Base-by-base conservation (phyloP, 2,888 invertebrate genomes). In the Drosophila fulvimacula region DNA sequence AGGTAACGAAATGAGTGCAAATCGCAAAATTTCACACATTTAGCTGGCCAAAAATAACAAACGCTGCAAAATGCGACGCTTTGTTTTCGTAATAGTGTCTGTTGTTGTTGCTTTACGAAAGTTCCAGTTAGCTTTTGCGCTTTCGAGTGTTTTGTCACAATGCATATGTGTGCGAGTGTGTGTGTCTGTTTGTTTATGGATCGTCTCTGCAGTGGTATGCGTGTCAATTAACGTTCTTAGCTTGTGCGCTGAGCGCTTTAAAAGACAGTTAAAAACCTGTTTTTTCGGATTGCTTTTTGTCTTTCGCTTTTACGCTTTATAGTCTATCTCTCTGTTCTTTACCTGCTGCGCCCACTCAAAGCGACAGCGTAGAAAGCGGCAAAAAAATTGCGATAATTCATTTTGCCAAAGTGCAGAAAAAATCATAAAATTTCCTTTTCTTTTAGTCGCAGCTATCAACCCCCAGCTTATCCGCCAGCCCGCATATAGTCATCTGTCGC, bases 211-310 rank as follows among this genome's bases (percentile, higher is more conserved):
- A 49, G 13, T 46, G 64, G 82, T 84, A 66, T 88, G 79, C 58
- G 88, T 79, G 73, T 82, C 76, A 83, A 83, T 83, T 88, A 83
- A 66, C 80, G 86, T 72, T 78, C 76, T 78, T 79, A 72, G 79
- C 63, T 79, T 81, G 60, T 61, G 59, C 30, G 51, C 11, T 59
- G 69, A 67, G 38, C 66, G 64, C 46, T 19, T 73, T 53, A 58
- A 81, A 61, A 71, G 69, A 82, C 79, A 64, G 73, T 75, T 41
- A 1, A 62, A 79, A 83, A 83, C 83, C 87, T 75, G 83, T 82
- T 88, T 71, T 71, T 68, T 52, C 49, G 61, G 55, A 51, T 73
- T 56, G 58, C 63, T 27, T 27, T 59, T 69, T 68, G 63, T 55
- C 67, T 69, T 62, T 73, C 76, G 51, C 67, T 57, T 68, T 57